Base-by-base conservation (phyloP, 2,888 invertebrate genomes). In the Perithous albicinctus region DNA sequence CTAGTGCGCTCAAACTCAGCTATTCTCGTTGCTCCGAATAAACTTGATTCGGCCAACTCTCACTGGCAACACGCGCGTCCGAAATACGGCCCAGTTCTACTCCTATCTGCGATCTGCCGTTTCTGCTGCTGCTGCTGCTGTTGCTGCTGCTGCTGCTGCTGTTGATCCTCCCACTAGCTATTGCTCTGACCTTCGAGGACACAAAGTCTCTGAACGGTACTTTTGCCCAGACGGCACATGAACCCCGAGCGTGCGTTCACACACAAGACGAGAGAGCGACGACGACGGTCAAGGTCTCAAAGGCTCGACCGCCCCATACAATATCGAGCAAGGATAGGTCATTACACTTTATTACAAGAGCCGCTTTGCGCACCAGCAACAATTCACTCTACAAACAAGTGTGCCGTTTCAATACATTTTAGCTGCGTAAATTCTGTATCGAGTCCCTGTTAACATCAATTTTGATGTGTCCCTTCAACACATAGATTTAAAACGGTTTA, bases 101-200 rank as follows among this genome's bases (percentile, higher is more conserved):
- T 26, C 38, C 23, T 54, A 54, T 69, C 54, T 69, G n/a, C 59
- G 15, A 59, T 59, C 59, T 59, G 15, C 35, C 32, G 32, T 32
- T 48, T 20, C 51, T n/a, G n/a, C n/a, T n/a, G n/a, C n/a, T 35
- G 59, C 56, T 48, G 15, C n/a, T 46, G 43, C 46, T 23, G 20
- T 10, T 56, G 26, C 18, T 59, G 72, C 20, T 43, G 32, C 12
- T 38, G 10, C 10, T 59, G 59, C 10, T 29, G 26, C 15, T 43
- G 59, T 1, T 59, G 61, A 59, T 73, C 23, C 41, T 29, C 41
- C 29, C 64, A 46, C 66, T 15, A 43, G 15, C 46, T 32, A 66
- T 67, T 61, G 64, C 59, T 73, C 76, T 76, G 82, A 78, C 82
- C 82, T 82, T 82, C 82, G 82, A 67, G 75, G 82, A 82, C 70